Evolutionary conservation across 2,888 invertebrate species (phyloP).

Genomic region (Epinotia bilunana): DNA sequence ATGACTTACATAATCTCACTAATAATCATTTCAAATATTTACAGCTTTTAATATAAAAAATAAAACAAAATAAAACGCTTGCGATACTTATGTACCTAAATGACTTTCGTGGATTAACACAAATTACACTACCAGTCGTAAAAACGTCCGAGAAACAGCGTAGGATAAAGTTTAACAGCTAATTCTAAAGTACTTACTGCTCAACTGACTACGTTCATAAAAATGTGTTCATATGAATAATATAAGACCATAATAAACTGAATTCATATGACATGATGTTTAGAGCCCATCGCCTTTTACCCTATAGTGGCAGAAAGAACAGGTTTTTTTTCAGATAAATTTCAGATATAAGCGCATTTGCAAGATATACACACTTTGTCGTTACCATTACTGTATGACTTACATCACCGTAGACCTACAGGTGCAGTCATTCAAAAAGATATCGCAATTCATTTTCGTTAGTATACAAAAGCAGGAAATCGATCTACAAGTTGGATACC

Average conservation of each 20-base stretch:
- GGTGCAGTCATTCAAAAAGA: not conserved
- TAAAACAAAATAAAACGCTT: not conserved
- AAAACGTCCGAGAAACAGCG: not conserved
- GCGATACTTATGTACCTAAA: not conserved
- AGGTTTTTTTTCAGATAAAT: too few species aligned
- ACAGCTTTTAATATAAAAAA: too few species aligned
- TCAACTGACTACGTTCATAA: slow-evolving; percentile 6
- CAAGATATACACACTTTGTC: not conserved
- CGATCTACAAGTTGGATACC: slow-evolving; percentile 46
- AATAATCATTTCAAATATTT: too few species aligned
- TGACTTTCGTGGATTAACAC: not conserved
- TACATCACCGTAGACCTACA: not conserved
- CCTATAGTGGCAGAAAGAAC: too few species aligned
- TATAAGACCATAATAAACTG: slow-evolving; percentile 5
- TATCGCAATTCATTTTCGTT: slow-evolving; percentile 7
- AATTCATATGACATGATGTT: not conserved
- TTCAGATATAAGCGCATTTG: too few species aligned
- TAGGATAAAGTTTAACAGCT: slow-evolving; percentile 7
- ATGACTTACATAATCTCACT: too few species aligned
- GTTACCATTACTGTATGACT: not conserved
- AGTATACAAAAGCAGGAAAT: slow-evolving; percentile 36
- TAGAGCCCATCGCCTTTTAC: not conserved
- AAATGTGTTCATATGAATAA: slow-evolving; percentile 11
- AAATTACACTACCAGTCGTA: slow-evolving; percentile 11
- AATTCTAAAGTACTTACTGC: not conserved